Base-by-base conservation (phyloP, 2,797 vertebrate species). In the Leptoclinus maculatus region DNA sequence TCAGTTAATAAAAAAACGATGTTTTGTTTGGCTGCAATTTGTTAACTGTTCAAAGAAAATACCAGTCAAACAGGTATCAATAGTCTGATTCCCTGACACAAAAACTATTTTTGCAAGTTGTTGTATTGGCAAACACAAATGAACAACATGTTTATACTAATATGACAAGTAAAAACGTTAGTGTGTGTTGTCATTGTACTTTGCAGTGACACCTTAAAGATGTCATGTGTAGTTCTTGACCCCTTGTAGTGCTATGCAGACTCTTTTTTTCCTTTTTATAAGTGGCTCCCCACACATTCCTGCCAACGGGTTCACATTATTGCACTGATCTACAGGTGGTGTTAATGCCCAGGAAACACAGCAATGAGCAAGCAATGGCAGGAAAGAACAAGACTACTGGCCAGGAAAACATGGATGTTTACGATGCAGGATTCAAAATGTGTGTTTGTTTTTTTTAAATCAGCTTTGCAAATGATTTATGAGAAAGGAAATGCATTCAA, bases 1-100 rank as follows among this genome's bases (percentile, higher is more conserved):
- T 51, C 21, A 13, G 56, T 27, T 71, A 83, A 82, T 68, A 58
- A 70, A 63, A 63, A 78, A 38, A 68, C 78, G 56, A 66, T 84
- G 66, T 70, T 76, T 39, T 39, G 19, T 51, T 80, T 76, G 53
- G 14, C 27, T 83, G 56, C 8, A 59, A 38, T 58, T 38, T 56
- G 45, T 0, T 34, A 41, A 56, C 32, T 13, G 2, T 41, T 45
- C 14, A 43, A 23, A 56, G 3, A 79, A 79, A 36, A 19, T 23
- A 66, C 6, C 25, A 8, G 9, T 58, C 3, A 38, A 41, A n/a
- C 25, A 32, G 62, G 47, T 49, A 51, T 78, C 32, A 38, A 62
- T 12, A 60, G 10, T 7, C 14, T 27, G 34, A 74, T 23, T 68
- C 32, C 11, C 12, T 58, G 11, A 23, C 27, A n/a, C 25, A 39